A percentile compares a stretch with the other conserved stretches of the same genome.
Conservation (phyloP, 2,888 invertebrate species). For the Phlogophora meticulosa region DNA sequence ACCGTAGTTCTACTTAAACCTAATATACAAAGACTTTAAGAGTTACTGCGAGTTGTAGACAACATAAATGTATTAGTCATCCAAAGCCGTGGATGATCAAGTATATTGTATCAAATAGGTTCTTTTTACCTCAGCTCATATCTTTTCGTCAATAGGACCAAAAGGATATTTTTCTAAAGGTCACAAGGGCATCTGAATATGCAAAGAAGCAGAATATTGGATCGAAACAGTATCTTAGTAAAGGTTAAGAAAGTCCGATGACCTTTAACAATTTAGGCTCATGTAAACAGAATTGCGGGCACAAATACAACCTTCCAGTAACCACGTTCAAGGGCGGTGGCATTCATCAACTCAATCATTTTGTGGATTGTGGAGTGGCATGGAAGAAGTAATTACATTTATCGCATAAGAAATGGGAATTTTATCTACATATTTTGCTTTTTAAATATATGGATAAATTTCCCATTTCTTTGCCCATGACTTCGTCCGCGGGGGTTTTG, state of each 20-base stretch:
- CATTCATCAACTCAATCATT: constrained; percentile 9
- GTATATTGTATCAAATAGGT: neutral
- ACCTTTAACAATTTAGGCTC: constrained; percentile 27
- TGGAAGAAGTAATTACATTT: neutral
- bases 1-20: neutral
- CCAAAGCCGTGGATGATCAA: neutral
- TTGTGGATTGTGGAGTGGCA: neutral
- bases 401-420: neutral
- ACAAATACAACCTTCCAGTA: constrained; percentile 5
- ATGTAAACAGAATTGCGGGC: constrained; percentile 16
- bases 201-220: constrained; percentile 27
- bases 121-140: neutral
- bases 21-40: neutral
- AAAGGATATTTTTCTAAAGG: constrained; percentile 13
- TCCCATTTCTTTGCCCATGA: no score
- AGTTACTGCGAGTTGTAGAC: neutral
- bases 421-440: no score
- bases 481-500: no score
- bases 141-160: neutral
- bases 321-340: constrained; percentile 3
- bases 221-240: constrained; percentile 10
- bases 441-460: no score
- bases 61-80: neutral
- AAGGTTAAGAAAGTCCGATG: constrained; percentile 7
- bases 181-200: constrained; percentile 20